A percentile compares a stretch with the other conserved stretches of the same genome.
phyloP scores from a whole-genome alignment of 2,888 invertebrate species.

The Cancer borealis region DNA sequence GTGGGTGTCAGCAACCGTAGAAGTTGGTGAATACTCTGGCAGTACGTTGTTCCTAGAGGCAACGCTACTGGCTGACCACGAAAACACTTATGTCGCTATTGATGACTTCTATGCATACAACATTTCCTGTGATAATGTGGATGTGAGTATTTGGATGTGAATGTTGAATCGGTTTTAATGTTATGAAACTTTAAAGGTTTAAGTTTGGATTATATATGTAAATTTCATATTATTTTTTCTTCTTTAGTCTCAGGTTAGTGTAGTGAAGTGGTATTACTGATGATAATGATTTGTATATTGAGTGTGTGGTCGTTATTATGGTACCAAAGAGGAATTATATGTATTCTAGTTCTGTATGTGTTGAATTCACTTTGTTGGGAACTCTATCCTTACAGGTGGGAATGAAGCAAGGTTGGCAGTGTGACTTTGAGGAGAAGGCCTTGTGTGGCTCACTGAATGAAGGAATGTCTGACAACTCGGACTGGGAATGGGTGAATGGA shows the following conservation, averaged over 20 bases:
- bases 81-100: constrained; percentile 57
- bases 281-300: neutral
- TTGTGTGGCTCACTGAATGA: constrained; percentile 59
- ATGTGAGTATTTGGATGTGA: constrained; percentile 46
- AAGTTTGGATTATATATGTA: neutral
- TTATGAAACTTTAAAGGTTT: neutral
- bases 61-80: constrained; percentile 47
- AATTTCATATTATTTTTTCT: neutral
- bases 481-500: constrained; percentile 67
- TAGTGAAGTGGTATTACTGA: neutral
- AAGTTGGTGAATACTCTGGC: neutral
- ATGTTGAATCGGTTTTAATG: neutral
- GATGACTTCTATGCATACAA: constrained; percentile 65
- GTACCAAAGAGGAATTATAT: neutral
- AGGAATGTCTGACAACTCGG: constrained; percentile 38
- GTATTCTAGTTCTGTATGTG: neutral
- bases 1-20: constrained; percentile 52
- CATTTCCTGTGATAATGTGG: constrained; percentile 59
- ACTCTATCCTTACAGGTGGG: constrained; percentile 33
- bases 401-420: constrained; percentile 36
- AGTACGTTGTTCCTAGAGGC: constrained; percentile 30
- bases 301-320: neutral
- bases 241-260: neutral
- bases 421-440: constrained; percentile 64
- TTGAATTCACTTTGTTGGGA: neutral